phyloP scores from a whole-genome alignment of 2,888 invertebrate species.

The Netelia virgata region DNA sequence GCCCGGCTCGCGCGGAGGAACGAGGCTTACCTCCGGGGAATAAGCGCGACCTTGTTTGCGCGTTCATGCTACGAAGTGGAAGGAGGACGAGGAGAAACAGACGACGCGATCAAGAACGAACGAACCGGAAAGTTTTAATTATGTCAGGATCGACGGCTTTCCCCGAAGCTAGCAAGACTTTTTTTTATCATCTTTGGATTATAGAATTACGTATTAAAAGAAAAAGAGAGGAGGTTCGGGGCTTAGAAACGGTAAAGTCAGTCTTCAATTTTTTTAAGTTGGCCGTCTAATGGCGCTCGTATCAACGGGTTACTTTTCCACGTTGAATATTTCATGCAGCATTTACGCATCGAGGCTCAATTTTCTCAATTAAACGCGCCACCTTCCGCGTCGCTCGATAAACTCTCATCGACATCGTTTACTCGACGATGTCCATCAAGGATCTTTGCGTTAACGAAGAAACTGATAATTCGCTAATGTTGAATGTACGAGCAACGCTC shows the following conservation, averaged over 20 bases:
- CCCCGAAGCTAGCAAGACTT: slow-evolving; percentile 36
- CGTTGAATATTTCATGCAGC: not conserved
- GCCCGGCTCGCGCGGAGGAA: slow-evolving; percentile 16
- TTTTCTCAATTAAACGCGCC: slow-evolving; percentile 40
- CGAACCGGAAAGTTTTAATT: slow-evolving; percentile 68
- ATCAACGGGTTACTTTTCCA: not conserved
- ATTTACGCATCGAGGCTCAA: slow-evolving; percentile 25
- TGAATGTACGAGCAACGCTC: slow-evolving; percentile 48
- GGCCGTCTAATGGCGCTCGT: not conserved
- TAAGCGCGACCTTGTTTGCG: slow-evolving; percentile 64
- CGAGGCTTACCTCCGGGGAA: slow-evolving; percentile 61
- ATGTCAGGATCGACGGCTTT: slow-evolving; percentile 65
- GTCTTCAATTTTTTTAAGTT: too few relatives aligned
- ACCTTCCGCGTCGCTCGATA: slow-evolving; percentile 27
- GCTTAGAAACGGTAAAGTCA: too few relatives aligned
- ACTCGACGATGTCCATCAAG: slow-evolving; percentile 13
- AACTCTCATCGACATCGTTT: slow-evolving; percentile 13
- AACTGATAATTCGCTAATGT: slow-evolving; percentile 52
- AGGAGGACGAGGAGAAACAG: slow-evolving; percentile 25
- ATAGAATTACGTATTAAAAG: slow-evolving; percentile 55
- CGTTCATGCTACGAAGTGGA: slow-evolving; percentile 40
- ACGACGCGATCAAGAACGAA: slow-evolving; percentile 47
- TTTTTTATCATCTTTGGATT: slow-evolving; percentile 56
- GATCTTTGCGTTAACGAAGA: slow-evolving; percentile 8
- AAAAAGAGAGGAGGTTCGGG: not conserved